Evolutionary conservation across 2,888 invertebrate species (phyloP).

Genomic region (Ellobium chinense): DNA sequence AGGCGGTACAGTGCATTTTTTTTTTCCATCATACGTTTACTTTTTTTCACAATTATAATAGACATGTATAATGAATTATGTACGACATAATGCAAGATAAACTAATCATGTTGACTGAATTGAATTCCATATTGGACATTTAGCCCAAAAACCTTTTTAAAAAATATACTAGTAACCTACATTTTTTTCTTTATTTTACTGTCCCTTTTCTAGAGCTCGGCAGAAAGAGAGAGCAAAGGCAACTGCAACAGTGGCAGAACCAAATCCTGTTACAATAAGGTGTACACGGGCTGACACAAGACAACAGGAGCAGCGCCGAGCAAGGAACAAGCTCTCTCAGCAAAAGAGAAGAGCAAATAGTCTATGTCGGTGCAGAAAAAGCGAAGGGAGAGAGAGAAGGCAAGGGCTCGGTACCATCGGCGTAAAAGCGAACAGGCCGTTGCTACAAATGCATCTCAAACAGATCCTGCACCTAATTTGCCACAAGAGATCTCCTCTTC

Average conservation of each 20-base stretch:
- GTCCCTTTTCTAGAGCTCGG: neutral
- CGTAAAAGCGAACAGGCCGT: neutral
- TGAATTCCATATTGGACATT: too few relatives aligned
- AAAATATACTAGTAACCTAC: too few relatives aligned
- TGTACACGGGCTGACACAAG: neutral
- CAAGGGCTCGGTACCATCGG: neutral
- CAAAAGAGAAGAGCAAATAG: neutral
- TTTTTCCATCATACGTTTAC: too few relatives aligned
- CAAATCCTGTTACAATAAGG: neutral
- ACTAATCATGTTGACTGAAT: too few relatives aligned
- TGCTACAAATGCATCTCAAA: neutral
- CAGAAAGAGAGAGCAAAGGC: neutral
- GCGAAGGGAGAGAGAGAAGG: neutral
- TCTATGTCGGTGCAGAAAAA: constrained; percentile 14
- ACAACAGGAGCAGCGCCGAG: neutral
- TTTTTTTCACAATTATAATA: too few relatives aligned
- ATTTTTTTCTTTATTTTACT: too few relatives aligned
- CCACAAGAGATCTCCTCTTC: neutral
- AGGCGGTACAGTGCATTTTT: too few relatives aligned
- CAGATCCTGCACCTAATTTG: neutral
- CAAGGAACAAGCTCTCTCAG: neutral
- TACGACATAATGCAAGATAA: too few relatives aligned
- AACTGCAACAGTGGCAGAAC: neutral
- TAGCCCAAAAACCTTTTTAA: too few relatives aligned
- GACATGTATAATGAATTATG: too few relatives aligned